phyloP scores from a whole-genome alignment of 2,797 vertebrate genomes.

The Scleropages formosus region DNA sequence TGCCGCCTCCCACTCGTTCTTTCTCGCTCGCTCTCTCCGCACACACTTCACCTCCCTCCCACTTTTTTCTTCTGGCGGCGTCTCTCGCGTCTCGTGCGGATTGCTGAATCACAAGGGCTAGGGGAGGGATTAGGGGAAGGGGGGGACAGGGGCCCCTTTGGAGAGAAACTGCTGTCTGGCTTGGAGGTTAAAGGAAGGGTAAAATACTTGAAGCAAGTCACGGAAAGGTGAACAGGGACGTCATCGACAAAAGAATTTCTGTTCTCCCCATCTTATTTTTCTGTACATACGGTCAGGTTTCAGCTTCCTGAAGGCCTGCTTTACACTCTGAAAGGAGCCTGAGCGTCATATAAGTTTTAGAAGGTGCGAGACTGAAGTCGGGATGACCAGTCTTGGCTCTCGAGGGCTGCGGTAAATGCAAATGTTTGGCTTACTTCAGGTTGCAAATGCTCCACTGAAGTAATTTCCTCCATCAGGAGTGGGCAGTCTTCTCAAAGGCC shows the following conservation, averaged over 20 bases:
- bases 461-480: no score
- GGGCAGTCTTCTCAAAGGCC: no score
- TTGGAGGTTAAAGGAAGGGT: conserved; percentile 77
- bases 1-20: not conserved
- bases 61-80: conserved; percentile 39
- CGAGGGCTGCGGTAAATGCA: no score
- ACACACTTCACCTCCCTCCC: conserved; percentile 36
- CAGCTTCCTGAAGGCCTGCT: conserved; percentile 61
- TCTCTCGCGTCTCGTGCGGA: conserved; percentile 54
- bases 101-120: conserved; percentile 56
- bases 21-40: conserved; percentile 14
- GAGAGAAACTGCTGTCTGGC: conserved; percentile 70
- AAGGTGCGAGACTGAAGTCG: not conserved
- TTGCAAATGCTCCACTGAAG: no score
- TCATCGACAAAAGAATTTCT: conserved; percentile 59
- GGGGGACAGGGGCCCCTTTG: conserved; percentile 53
- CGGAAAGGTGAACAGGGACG: conserved; percentile 72
- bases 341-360: conserved; percentile 29
- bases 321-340: conserved; percentile 54
- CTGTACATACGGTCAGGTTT: conserved; percentile 66
- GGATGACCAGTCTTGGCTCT: no score
- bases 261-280: conserved; percentile 81
- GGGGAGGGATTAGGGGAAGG: conserved; percentile 45
- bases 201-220: conserved; percentile 78
- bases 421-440: no score